phyloP scores from a whole-genome alignment of 2,888 invertebrate species.

The Fragum fragum region DNA sequence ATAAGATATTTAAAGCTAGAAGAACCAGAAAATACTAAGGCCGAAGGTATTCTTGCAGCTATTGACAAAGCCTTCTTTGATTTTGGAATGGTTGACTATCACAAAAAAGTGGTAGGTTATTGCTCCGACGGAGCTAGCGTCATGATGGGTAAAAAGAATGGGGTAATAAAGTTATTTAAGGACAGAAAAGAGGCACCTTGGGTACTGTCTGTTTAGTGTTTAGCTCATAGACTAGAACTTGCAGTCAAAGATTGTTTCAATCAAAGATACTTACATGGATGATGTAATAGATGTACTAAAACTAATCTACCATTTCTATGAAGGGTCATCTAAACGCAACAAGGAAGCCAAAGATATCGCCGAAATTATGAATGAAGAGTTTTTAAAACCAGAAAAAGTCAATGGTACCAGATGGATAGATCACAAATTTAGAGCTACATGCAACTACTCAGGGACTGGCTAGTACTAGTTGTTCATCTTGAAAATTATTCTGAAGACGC shows the following conservation, averaged over 20 bases:
- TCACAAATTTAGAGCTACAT: conserved; percentile 52
- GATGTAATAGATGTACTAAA: background rate
- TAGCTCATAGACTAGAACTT: conserved; percentile 60
- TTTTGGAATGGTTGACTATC: conserved; percentile 16
- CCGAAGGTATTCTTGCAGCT: conserved; percentile 46
- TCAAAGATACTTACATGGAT: conserved; percentile 54
- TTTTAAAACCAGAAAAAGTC: conserved; percentile 51
- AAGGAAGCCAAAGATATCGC: conserved; percentile 54
- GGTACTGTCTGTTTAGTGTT: conserved; percentile 54
- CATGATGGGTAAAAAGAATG: conserved; percentile 52
- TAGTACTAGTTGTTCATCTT: background rate
- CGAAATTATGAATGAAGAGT: conserved; percentile 49
- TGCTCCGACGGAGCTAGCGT: conserved; percentile 63
- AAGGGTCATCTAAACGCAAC: conserved; percentile 55
- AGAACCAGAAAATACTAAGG: conserved; percentile 53
- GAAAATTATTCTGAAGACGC: background rate
- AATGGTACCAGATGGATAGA: conserved; percentile 66
- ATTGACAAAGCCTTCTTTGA: conserved; percentile 45
- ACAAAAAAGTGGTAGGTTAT: conserved; percentile 47
- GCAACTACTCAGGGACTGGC: conserved; percentile 52
- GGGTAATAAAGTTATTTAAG: conserved; percentile 50
- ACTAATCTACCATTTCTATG: conserved; percentile 57
- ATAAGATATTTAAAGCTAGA: conserved; percentile 49
- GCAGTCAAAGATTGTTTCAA: conserved; percentile 59
- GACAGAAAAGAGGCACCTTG: conserved; percentile 31